Conservation (phyloP, 2,797 vertebrate species). For the Myotis daubentonii region DNA sequence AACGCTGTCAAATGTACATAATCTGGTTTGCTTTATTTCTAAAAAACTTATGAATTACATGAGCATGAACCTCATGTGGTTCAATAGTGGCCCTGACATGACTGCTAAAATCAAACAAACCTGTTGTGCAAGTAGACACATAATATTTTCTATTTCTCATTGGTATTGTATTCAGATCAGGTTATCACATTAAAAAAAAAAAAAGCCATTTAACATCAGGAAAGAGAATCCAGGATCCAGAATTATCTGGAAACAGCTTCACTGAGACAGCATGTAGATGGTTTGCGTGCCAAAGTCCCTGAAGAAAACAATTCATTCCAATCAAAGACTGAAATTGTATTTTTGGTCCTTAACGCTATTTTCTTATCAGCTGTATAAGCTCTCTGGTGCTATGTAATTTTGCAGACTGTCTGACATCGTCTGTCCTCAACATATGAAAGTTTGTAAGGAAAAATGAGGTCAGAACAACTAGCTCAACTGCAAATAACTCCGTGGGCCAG, state of each 20-base stretch:
- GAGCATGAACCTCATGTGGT: not conserved
- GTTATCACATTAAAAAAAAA: not conserved
- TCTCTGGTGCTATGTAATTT: not conserved
- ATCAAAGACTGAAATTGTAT: not conserved
- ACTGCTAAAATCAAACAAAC: not conserved
- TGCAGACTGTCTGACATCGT: not conserved
- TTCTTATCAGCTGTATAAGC: not conserved
- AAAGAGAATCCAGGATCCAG: not conserved
- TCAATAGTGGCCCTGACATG: not conserved
- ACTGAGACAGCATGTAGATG: not conserved
- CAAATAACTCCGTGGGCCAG: not conserved
- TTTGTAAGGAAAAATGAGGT: not conserved
- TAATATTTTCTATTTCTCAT: not conserved
- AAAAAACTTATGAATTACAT: not conserved
- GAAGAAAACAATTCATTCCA: not conserved
- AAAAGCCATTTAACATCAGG: not conserved
- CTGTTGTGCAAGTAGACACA: not conserved
- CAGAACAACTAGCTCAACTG: not conserved
- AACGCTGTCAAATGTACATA: not conserved
- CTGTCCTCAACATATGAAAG: not conserved
- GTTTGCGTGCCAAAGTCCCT: not conserved
- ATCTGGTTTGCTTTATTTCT: not conserved
- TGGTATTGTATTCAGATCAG: not conserved
- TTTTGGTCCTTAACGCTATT: slow-evolving; percentile 13
- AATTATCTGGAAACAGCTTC: not conserved